These are phyloP conservation scores for Scarus forsteni DNA, from an alignment of 2,797 vertebrate genomes.

Conservation along the genomic window DNA sequence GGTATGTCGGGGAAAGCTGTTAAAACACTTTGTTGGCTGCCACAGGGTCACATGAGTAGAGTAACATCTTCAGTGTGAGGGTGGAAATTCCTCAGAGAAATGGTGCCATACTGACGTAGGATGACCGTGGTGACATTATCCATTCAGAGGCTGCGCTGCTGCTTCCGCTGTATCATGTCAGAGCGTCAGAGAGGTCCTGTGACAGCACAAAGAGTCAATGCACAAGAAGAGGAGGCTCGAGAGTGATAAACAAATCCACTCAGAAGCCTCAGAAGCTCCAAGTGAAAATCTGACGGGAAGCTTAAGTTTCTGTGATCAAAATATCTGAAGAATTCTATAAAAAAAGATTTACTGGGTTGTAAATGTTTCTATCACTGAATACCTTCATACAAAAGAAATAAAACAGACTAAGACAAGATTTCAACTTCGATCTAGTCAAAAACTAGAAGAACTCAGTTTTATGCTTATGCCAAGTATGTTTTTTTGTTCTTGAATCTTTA, in stretches of 20 bases:
- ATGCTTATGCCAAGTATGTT: too few relatives aligned
- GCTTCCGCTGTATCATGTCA: conserved; percentile 29
- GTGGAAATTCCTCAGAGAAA: conserved; percentile 37
- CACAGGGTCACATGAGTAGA: conserved; percentile 20
- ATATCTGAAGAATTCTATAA: neutral
- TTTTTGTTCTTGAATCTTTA: too few relatives aligned
- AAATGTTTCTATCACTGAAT: too few relatives aligned
- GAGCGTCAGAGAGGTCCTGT: conserved; percentile 45
- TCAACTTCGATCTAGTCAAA: neutral
- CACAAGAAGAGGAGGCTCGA: conserved; percentile 9
- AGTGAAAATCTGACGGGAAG: neutral
- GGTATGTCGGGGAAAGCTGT: conserved; percentile 29
- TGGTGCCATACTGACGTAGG: conserved; percentile 9
- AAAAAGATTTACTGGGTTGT: too few relatives aligned
- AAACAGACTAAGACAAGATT: too few relatives aligned
- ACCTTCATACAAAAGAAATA: too few relatives aligned
- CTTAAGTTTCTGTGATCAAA: neutral
- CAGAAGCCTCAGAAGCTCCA: conserved; percentile 8
- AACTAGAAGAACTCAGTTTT: neutral
- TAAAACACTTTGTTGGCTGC: conserved; percentile 17
- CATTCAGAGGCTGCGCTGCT: conserved; percentile 15
- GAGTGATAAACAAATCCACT: conserved; percentile 35
- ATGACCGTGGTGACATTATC: neutral
- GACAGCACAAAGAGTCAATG: conserved; percentile 58
- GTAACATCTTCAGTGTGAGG: neutral